Evolutionary conservation across 2,888 invertebrate species (phyloP), one percentile per base, ranked within the genome.

Genomic region (Melolontha melolontha): DNA sequence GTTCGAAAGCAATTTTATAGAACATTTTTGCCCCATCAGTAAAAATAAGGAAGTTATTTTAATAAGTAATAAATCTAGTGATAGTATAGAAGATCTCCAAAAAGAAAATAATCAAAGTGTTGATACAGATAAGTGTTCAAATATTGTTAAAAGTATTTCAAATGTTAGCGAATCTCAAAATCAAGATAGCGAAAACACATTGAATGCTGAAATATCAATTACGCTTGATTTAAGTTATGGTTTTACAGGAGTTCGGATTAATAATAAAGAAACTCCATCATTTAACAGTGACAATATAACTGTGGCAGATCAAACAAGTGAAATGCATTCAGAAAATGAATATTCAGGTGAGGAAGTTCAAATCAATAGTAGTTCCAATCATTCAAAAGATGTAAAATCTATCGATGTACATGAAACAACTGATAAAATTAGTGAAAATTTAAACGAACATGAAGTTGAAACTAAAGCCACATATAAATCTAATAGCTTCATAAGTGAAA

Each of bases 161-260:
- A 47, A 11, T 39, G 47, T 39, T 17, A 47, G 44, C 29, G 59
- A 62, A 57, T 44, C 42, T 57, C 57, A 11, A 29, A 49, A 59
- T 51, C 14, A 47, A 65, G 16, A n/a, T 14, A 65, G 42, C 29
- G 42, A 52, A 42, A 54, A 34, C 29, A 12, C 34, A 65, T 54
- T 42, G 39, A 54, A 54, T 27, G 54, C 16, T 54, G 44, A 17
- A 17, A 34, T 22, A 52, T 41, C n/a, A 52, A 29, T 44, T 44
- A 16, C 52, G 27, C 44, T 64, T 11, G 64, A 64, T 64, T 52
- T 64, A 64, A 64, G 64, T 52, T 64, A 64, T 14, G 64, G 64
- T 11, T 64, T 64, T 64, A 54, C 49, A 16, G 59, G 59, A 44
- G 59, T 49, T 47, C 59, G 59, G 34, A 47, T 16, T 49, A 49